These are phyloP conservation scores for Ispidina picta DNA, from an alignment of 2,797 vertebrate genomes.

Conservation along the genomic window DNA sequence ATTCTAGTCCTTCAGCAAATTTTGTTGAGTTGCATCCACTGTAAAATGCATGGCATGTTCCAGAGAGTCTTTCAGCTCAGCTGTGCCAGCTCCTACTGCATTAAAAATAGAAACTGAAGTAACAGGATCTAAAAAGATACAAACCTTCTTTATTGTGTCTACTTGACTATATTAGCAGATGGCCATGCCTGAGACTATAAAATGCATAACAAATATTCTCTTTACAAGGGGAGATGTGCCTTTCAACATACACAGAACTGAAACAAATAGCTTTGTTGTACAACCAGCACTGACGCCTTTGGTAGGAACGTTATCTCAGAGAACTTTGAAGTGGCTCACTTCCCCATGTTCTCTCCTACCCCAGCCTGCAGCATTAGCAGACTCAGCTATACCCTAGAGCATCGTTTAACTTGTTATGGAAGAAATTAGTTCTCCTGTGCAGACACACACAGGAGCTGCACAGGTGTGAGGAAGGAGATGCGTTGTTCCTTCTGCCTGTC, in stretches of 20 bases:
- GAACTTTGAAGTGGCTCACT: background rate
- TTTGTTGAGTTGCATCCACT: background rate
- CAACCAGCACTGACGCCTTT: background rate
- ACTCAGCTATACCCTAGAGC: background rate
- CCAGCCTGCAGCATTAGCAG: accelerated
- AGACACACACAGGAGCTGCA: background rate
- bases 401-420: background rate
- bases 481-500: accelerated
- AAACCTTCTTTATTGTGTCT: conserved; percentile 37
- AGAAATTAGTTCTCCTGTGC: background rate
- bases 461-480: background rate
- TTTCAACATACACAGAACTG: background rate
- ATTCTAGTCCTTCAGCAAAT: background rate
- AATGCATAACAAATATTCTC: conserved; percentile 27
- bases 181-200: conserved; percentile 11
- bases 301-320: background rate
- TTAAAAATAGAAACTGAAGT: conserved; percentile 28
- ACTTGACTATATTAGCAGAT: conserved; percentile 53
- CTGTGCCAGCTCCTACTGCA: conserved; percentile 34
- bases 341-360: background rate
- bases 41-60: conserved; percentile 39
- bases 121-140: conserved; percentile 38
- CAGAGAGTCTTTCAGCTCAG: conserved; percentile 65
- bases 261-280: background rate
- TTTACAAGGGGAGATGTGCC: background rate